Percentiles rank a stretch among this genome's conserved stretches.
Evolutionary conservation across 2,797 vertebrate species (phyloP).

Genomic region (Rhabdophis nuchalis): DNA sequence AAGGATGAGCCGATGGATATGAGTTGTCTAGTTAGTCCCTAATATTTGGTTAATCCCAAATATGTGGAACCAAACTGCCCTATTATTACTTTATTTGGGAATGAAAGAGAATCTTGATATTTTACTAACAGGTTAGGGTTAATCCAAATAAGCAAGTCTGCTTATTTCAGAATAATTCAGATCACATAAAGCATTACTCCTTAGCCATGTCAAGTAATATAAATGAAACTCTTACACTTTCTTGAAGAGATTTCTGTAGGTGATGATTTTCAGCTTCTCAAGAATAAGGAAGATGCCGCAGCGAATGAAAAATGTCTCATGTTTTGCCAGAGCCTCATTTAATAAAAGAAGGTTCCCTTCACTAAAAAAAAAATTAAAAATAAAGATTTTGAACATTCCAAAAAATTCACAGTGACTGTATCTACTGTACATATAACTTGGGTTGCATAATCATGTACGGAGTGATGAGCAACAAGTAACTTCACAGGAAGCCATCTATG

Average conservation of each 20-base stretch:
- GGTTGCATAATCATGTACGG: background rate
- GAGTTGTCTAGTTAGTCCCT: background rate
- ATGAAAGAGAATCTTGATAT: background rate
- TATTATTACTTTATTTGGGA: background rate
- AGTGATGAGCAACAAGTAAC: background rate
- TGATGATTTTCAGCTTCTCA: conserved; percentile 97
- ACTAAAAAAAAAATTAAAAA: conserved; percentile 63
- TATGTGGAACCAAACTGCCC: background rate
- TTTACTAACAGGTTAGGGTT: background rate
- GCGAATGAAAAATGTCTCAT: conserved; percentile 96
- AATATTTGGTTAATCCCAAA: background rate
- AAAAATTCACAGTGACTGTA: background rate
- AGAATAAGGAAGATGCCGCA: conserved; percentile 98
- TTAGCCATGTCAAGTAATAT: background rate
- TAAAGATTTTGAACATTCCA: conserved; percentile 15
- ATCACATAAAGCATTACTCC: background rate
- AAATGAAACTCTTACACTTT: conserved; percentile 85
- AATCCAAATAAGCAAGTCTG: background rate
- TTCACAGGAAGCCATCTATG: background rate
- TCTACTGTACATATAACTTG: background rate
- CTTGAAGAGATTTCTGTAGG: conserved; percentile 96
- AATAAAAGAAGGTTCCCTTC: conserved; percentile 92
- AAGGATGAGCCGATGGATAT: too few relatives aligned
- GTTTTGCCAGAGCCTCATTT: conserved; percentile 86
- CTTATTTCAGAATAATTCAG: background rate